phyloP scores from a whole-genome alignment of 2,113 vertebrate species.

The Lepus europaeus region DNA sequence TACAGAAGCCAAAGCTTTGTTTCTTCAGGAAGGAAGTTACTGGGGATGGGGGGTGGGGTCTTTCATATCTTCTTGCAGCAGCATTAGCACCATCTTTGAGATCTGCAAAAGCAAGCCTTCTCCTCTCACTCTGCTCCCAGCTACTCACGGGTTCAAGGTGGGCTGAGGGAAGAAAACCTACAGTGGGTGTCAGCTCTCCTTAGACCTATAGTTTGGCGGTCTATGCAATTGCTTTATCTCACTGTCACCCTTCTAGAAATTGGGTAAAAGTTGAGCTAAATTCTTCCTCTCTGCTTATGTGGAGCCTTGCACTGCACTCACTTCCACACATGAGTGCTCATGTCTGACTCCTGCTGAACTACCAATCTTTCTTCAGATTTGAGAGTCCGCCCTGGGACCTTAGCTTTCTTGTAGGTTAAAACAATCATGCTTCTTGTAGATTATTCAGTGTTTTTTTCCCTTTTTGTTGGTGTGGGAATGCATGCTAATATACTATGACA shows the following conservation, averaged over 20 bases:
- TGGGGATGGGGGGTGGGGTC: background rate
- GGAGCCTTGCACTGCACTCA: too few relatives aligned
- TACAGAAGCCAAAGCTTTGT: background rate
- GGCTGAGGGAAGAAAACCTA: background rate
- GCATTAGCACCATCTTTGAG: fast-evolving
- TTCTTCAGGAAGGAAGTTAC: background rate
- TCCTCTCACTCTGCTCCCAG: fast-evolving
- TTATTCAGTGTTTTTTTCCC: background rate
- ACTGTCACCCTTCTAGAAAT: background rate
- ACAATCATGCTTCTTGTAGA: background rate
- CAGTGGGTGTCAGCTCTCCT: too few relatives aligned
- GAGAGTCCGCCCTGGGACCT: background rate
- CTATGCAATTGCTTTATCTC: background rate
- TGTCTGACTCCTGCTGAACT: background rate
- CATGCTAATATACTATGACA: background rate
- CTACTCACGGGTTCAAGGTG: background rate
- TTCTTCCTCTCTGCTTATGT: background rate
- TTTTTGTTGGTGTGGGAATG: background rate
- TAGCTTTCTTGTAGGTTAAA: background rate
- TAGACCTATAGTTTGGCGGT: too few relatives aligned
- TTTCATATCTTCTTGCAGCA: too few relatives aligned
- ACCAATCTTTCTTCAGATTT: background rate
- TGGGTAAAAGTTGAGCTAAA: background rate
- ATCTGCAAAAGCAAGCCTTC: fast-evolving
- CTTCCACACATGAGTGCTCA: too few relatives aligned